phyloP scores from a whole-genome alignment of 92 coral and sea anemone genomes.

The Paramuricea clavata region DNA sequence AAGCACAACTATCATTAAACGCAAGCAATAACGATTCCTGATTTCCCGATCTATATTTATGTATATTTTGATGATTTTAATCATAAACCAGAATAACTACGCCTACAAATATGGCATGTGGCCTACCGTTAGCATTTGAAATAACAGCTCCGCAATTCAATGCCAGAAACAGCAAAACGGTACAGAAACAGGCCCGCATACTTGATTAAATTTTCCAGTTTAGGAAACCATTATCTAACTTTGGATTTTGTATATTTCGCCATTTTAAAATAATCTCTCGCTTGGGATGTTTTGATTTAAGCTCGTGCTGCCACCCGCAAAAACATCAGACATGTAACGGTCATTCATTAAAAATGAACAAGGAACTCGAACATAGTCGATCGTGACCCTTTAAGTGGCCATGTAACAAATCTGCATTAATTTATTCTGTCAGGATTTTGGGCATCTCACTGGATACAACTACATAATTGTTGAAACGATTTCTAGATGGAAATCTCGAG shows the following conservation, averaged over 20 bases:
- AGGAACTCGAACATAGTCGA: neutral
- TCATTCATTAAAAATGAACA: slow-evolving; percentile 43
- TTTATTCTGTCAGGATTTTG: too few species aligned
- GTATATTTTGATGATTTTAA: neutral
- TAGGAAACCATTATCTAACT: neutral
- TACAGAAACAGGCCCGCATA: neutral
- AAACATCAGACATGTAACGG: neutral
- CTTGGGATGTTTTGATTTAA: neutral
- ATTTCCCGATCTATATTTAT: neutral
- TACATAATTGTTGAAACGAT: too few species aligned
- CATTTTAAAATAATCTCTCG: neutral
- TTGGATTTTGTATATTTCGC: neutral
- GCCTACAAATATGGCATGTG: neutral
- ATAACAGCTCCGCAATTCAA: neutral
- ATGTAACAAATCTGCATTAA: neutral
- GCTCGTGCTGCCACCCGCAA: slow-evolving; percentile 28
- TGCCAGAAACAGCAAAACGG: neutral
- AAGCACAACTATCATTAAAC: too few species aligned
- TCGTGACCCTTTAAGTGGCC: neutral
- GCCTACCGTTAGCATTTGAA: neutral
- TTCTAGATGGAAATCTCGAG: too few species aligned
- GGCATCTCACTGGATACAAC: too few species aligned
- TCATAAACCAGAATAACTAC: neutral
- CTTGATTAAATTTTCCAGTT: neutral
- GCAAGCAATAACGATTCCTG: neutral